Conservation (phyloP, 2,113 vertebrate genomes). For the Coreoperca whiteheadi region DNA sequence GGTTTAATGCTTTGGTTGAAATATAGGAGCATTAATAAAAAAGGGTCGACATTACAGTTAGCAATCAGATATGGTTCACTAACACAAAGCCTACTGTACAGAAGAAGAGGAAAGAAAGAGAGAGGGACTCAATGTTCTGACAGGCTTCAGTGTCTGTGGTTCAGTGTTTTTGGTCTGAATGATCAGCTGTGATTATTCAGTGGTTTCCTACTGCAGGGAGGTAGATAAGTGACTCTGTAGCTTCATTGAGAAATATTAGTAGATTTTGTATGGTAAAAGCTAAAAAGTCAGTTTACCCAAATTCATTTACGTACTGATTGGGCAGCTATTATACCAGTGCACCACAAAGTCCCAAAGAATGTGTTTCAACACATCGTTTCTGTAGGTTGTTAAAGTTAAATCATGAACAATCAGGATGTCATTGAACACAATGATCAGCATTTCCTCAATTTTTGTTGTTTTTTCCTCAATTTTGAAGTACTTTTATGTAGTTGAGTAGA, state of each 20-base stretch:
- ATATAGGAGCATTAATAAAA: constrained; percentile 66
- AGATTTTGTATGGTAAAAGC: background rate
- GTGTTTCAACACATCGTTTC: background rate
- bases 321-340: background rate
- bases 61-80: constrained; percentile 59
- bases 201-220: constrained; percentile 1
- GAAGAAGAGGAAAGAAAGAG: background rate
- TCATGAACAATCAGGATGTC: background rate
- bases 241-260: constrained; percentile 6
- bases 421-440: background rate
- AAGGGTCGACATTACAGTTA: constrained; percentile 51
- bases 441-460: background rate
- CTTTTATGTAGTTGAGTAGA: background rate
- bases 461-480: background rate
- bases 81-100: constrained; percentile 25
- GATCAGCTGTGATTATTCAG: constrained; percentile 1
- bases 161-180: constrained; percentile 5
- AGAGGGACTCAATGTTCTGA: background rate
- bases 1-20: constrained; percentile 56
- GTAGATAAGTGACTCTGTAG: constrained; percentile 1
- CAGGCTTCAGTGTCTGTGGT: background rate
- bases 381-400: background rate
- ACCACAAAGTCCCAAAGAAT: background rate
- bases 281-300: background rate
- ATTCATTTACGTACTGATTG: background rate